Base-by-base conservation (phyloP, 2,113 vertebrate species). In the Setophaga kirtlandii region DNA sequence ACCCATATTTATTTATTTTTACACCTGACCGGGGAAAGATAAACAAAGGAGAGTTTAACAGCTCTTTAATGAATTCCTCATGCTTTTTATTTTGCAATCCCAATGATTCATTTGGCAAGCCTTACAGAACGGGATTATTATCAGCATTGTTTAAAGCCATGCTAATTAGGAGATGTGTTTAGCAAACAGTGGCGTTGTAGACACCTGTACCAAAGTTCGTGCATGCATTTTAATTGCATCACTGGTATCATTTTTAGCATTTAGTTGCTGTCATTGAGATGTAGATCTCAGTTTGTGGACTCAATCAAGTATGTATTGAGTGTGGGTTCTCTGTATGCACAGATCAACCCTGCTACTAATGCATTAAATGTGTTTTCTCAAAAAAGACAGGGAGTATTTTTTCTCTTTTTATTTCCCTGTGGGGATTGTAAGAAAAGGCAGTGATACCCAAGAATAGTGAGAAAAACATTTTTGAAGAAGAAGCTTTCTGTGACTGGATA, bases 21-120 rank as follows among this genome's bases (percentile, higher is more conserved):
- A 93, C 95, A 89, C 92, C 50, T 96, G 96, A 91, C 81, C 46
- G 81, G 93, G 84, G 90, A 80, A 95, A 95, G 97, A 94, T 47
- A 97, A 96, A 97, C 97, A 98, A 97, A 98, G 96, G 96, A 84
- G 97, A 97, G 95, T 96, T 97, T 97, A 96, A 92, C 87, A 67
- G 97, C 91, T 97, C 80, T 86, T 92, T 88, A 81, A 97, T 75
- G 96, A 96, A 94, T 97, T 95, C 86, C 94, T 88, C 83, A 41
- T 78, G 89, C 87, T 83, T 87, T 96, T 85, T 50, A 70, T 83
- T 95, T 84, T 94, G 83, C 97, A 80, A 65, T 94, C 96, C 93
- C 93, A 46, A 41, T 83, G 86, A 90, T 87, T 97, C 93, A 50
- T 93, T 94, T 71, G 93, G 83, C 52, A 39, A 82, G 89, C 95